Percentiles rank a stretch among this genome's conserved stretches.
Evolutionary conservation across 2,113 vertebrate genomes (phyloP).

Genomic region (Pimephales promelas): DNA sequence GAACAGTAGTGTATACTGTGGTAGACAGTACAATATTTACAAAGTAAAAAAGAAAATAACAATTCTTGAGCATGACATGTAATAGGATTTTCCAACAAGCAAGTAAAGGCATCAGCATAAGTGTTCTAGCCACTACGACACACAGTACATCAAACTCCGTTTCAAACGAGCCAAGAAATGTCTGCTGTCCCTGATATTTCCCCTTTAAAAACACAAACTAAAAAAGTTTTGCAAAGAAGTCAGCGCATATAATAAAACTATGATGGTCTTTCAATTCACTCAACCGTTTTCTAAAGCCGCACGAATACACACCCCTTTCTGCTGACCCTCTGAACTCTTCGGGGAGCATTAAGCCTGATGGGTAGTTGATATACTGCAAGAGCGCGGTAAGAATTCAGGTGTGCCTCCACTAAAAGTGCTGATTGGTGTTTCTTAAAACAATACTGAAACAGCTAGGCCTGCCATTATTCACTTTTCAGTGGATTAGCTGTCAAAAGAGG

Average conservation of each 20-base stretch:
- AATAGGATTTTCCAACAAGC: not conserved
- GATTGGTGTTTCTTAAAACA: conserved; percentile 38
- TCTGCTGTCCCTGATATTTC: not conserved
- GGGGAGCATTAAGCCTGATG: conserved; percentile 38
- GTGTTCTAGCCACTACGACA: not conserved
- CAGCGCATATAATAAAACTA: not conserved
- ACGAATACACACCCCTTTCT: conserved; percentile 8
- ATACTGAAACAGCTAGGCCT: conserved; percentile 26
- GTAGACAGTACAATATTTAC: no score
- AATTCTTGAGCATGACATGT: no score
- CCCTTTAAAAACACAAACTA: conserved; percentile 8
- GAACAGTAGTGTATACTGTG: not conserved
- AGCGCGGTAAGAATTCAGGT: conserved; percentile 26
- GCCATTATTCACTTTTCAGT: conserved; percentile 44
- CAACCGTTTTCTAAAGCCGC: conserved; percentile 13
- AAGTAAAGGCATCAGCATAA: not conserved
- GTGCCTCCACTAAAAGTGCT: conserved; percentile 37
- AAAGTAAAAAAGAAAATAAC: no score
- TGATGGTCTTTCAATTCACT: conserved; percentile 4
- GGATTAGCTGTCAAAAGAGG: conserved; percentile 45
- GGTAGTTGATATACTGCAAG: conserved; percentile 27
- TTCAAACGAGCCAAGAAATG: not conserved
- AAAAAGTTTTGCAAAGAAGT: not conserved
- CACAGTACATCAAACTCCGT: not conserved
- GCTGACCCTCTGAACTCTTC: conserved; percentile 28